A percentile compares a stretch with the other conserved stretches of the same genome.
Evolutionary conservation across 2,113 vertebrate species (phyloP).

Genomic region (Anguilla rostrata): DNA sequence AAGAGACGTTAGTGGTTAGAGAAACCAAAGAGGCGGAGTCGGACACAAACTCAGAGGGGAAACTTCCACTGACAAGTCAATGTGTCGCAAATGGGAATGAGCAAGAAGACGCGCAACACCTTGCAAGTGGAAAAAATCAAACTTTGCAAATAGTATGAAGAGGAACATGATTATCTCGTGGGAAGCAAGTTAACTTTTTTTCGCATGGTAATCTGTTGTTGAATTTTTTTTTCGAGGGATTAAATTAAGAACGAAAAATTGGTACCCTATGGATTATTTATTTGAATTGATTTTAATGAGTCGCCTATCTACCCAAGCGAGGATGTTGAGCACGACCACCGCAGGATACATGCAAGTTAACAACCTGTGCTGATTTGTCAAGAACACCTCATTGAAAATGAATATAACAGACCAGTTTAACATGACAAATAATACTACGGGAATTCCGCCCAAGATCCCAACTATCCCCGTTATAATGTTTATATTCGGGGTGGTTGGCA

Average conservation of each 20-base stretch:
- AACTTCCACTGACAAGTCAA: constrained; percentile 7
- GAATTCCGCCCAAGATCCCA: constrained; percentile 34
- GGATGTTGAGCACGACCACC: background rate
- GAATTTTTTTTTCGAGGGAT: background rate
- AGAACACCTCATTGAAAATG: background rate
- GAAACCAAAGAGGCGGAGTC: constrained; percentile 8
- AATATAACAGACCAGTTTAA: background rate
- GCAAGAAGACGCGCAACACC: background rate
- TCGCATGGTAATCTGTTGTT: background rate
- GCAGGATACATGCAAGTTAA: background rate
- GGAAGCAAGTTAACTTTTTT: background rate
- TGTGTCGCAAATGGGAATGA: background rate
- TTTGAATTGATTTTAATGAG: background rate
- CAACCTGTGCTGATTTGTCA: background rate
- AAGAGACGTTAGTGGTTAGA: background rate
- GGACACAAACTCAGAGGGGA: background rate
- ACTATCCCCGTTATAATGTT: constrained; percentile 94
- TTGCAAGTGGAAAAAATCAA: background rate
- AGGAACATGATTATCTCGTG: background rate
- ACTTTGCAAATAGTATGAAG: background rate
- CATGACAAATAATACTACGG: constrained; percentile 28
- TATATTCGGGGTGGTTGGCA: constrained; percentile 92
- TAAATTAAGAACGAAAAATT: background rate
- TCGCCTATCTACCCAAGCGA: background rate
- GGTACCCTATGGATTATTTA: background rate